Conservation (phyloP, 2,797 vertebrate genomes). For the Microctenopoma steveboyesi region DNA sequence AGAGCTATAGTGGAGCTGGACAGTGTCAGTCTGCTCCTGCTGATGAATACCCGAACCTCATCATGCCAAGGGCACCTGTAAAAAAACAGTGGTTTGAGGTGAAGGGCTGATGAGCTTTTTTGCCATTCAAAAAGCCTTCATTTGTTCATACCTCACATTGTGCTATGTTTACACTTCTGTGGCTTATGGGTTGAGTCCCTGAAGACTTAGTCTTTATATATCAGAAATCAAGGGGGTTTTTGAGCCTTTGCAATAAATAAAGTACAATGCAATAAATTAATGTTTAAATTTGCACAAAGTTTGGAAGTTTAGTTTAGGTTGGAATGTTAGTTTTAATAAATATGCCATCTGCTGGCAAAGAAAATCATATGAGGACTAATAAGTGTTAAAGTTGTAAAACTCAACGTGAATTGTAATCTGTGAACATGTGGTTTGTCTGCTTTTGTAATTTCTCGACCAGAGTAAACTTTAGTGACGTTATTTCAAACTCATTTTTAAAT, state of each 20-base stretch:
- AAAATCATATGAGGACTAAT: background rate
- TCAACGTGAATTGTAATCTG: background rate
- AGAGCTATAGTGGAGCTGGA: background rate
- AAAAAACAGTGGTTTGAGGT: background rate
- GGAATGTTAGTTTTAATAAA: background rate
- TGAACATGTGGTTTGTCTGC: too few relatives aligned
- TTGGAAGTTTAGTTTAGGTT: background rate
- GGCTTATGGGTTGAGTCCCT: background rate
- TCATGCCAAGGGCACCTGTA: background rate
- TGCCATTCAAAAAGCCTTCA: slow-evolving; percentile 8
- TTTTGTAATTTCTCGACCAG: too few relatives aligned
- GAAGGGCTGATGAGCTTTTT: slow-evolving; percentile 5
- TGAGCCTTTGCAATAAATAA: background rate
- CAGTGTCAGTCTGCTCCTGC: background rate
- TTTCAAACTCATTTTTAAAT: too few relatives aligned
- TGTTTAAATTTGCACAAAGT: background rate
- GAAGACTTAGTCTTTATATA: background rate
- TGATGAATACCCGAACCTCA: slow-evolving; percentile 16
- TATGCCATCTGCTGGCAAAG: background rate
- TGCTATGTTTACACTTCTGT: slow-evolving; percentile 35
- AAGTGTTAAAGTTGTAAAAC: background rate
- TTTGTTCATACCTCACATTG: slow-evolving; percentile 21
- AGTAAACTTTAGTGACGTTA: too few relatives aligned
- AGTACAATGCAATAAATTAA: background rate
- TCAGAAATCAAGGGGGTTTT: background rate